Percentiles rank a stretch among this genome's conserved stretches.
Evolutionary conservation across 1,140 invertebrate genomes (phyloP).

Genomic region (Agraylea sexmaculata): DNA sequence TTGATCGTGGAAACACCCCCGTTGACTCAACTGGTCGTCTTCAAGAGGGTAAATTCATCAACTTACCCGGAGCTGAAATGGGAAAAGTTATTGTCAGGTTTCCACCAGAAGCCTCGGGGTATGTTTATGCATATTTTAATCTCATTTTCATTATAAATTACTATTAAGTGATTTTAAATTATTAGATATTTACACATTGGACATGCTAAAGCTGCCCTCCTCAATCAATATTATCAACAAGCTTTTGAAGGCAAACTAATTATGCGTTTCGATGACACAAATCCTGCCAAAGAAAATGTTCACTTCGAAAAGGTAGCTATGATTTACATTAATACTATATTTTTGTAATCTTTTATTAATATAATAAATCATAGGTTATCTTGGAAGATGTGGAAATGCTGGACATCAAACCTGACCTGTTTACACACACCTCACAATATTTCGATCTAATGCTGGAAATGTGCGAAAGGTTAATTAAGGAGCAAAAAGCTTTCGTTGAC

Average conservation of each 20-base stretch:
- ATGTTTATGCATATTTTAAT: conserved; percentile 23
- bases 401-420: conserved; percentile 83
- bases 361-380: conserved; percentile 53
- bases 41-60: conserved; percentile 92
- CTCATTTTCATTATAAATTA: background rate
- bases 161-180: conserved; percentile 2
- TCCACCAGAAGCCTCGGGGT: conserved; percentile 96
- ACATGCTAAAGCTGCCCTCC: conserved; percentile 95
- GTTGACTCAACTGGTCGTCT: conserved; percentile 40
- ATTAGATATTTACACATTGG: conserved; percentile 92
- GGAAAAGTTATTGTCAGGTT: conserved; percentile 93
- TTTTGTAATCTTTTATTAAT: conserved; percentile 13
- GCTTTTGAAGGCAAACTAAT: conserved; percentile 89
- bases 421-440: conserved; percentile 94
- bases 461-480: conserved; percentile 80
- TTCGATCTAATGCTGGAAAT: conserved; percentile 85
- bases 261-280: conserved; percentile 99
- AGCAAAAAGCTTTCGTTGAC: conserved; percentile 91
- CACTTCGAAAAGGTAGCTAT: conserved; percentile 77
- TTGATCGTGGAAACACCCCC: conserved; percentile 4
- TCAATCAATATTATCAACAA: conserved; percentile 96
- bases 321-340: conserved; percentile 6
- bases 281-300: conserved; percentile 97
- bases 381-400: conserved; percentile 87
- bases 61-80: conserved; percentile 89